Evolutionary conservation across 2,113 vertebrate species (phyloP).

Genomic region (Syrrhaptes paradoxus): DNA sequence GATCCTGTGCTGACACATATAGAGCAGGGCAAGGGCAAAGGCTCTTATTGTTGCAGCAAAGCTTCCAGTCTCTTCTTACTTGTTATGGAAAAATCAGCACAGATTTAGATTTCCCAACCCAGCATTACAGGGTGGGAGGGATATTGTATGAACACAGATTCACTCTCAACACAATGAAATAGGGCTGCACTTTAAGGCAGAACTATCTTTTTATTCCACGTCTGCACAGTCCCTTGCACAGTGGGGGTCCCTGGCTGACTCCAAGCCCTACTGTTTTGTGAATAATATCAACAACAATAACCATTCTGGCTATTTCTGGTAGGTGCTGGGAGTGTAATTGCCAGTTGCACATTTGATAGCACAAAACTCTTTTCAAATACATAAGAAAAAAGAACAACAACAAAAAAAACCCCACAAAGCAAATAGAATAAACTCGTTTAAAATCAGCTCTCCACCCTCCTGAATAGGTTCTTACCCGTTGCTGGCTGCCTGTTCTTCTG

Average conservation of each 20-base stretch:
- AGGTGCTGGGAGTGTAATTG: neutral
- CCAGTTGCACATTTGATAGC: neutral
- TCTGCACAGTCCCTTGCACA: neutral
- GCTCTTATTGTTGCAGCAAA: neutral
- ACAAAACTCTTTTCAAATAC: constrained; percentile 3
- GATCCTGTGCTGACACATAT: neutral
- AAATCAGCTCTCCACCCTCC: neutral
- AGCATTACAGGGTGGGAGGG: neutral
- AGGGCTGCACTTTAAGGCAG: neutral
- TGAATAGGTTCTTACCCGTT: neutral
- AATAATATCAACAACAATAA: constrained; percentile 54
- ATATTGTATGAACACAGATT: neutral
- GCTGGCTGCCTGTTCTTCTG: neutral
- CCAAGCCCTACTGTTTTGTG: constrained; percentile 20
- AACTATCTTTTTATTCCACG: neutral
- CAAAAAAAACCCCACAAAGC: neutral
- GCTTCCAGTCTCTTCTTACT: neutral
- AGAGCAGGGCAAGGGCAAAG: neutral
- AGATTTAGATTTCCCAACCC: neutral
- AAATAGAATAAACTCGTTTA: neutral
- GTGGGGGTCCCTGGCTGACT: neutral
- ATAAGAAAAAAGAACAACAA: neutral
- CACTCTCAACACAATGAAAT: neutral
- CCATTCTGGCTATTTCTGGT: neutral
- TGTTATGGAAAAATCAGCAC: neutral